phyloP scores from a whole-genome alignment of 2,113 vertebrate species.

The Tachuris rubrigastra region DNA sequence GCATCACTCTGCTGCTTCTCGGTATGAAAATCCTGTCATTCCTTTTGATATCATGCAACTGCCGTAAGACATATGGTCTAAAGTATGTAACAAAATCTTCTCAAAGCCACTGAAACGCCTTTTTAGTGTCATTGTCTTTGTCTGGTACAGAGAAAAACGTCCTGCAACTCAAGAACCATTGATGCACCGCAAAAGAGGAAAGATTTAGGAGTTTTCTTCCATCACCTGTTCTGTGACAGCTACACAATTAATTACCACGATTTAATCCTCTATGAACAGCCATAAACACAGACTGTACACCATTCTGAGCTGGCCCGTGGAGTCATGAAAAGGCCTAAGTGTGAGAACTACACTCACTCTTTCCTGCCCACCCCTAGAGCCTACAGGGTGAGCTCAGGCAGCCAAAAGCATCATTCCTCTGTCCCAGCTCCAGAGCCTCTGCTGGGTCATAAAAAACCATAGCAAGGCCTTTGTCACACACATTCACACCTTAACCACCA shows the following conservation, averaged over 20 bases:
- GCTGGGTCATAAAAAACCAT: not conserved
- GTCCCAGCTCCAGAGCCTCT: not conserved
- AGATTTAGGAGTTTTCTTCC: not conserved
- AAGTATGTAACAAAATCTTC: not conserved
- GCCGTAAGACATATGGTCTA: not conserved
- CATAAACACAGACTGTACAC: not conserved
- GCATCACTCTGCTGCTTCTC: slow-evolving; percentile 1
- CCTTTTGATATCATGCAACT: not conserved
- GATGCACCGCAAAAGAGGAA: not conserved
- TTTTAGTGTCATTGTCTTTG: not conserved
- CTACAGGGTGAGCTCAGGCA: not conserved
- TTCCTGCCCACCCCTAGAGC: not conserved
- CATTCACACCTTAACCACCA: not conserved
- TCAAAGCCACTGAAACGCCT: not conserved
- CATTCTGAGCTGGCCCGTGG: not conserved
- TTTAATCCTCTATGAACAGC: not conserved
- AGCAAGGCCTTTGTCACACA: not conserved
- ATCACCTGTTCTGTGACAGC: not conserved
- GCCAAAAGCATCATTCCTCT: not conserved
- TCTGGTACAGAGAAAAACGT: not conserved
- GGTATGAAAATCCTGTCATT: not conserved
- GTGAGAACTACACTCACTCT: not conserved
- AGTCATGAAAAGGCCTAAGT: not conserved
- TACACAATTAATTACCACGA: not conserved
- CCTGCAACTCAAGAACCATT: not conserved